phyloP scores from a whole-genome alignment of 2,797 vertebrate genomes.

The Sylvia borin region DNA sequence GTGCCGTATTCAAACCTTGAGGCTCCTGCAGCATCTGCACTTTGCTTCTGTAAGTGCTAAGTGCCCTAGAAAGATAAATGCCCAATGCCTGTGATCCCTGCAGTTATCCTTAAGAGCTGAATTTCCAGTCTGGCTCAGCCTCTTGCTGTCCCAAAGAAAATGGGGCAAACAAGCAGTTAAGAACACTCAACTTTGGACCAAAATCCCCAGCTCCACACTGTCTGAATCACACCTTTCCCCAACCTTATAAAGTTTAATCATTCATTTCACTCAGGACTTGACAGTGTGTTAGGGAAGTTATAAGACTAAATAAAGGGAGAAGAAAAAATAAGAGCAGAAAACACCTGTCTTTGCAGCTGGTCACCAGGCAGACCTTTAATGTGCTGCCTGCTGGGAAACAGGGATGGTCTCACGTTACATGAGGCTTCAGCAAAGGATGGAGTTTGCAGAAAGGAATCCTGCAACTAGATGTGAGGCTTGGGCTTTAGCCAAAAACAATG shows the following conservation, averaged over 20 bases:
- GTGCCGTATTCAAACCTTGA: background rate
- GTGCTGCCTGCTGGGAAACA: conserved; percentile 73
- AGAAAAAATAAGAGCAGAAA: conserved; percentile 57
- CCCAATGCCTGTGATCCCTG: background rate
- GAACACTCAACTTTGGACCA: background rate
- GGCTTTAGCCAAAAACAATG: conserved; percentile 77
- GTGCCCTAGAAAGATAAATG: background rate
- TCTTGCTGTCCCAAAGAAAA: background rate
- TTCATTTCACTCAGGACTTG: conserved; percentile 23
- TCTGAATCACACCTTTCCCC: background rate
- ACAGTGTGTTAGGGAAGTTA: conserved; percentile 35
- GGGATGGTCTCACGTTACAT: conserved; percentile 69
- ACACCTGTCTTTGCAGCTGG: conserved; percentile 81
- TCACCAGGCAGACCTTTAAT: conserved; percentile 71
- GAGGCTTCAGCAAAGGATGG: conserved; percentile 66
- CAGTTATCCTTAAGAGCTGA: background rate
- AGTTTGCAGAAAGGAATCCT: conserved; percentile 79
- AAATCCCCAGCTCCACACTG: background rate
- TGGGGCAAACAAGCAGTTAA: background rate
- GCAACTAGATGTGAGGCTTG: conserved; percentile 78
- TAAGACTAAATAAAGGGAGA: conserved; percentile 41
- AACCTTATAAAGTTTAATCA: background rate
- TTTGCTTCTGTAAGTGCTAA: background rate
- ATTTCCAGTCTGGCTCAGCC: background rate
- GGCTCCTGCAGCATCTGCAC: background rate